Conservation (phyloP, 2,888 invertebrate species). For the Sympetrum striolatum region DNA sequence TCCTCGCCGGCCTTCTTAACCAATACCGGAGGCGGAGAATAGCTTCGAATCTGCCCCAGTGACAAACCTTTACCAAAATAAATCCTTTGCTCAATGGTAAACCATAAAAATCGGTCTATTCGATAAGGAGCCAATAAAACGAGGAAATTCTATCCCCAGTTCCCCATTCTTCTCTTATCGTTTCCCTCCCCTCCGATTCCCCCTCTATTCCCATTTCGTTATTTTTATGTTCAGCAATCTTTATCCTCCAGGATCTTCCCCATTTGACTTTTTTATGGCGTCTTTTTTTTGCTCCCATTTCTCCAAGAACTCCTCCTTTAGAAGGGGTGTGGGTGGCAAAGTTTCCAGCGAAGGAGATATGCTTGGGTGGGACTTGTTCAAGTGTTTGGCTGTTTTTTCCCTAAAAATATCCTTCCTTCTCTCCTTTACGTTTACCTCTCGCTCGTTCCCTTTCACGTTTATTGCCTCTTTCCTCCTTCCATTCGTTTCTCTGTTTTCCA, state of each 20-base stretch:
- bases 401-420: background rate
- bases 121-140: conserved; percentile 24
- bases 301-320: background rate
- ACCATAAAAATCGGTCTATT: conserved; percentile 17
- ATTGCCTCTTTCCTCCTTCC: background rate
- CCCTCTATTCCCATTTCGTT: background rate
- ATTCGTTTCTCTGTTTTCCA: background rate
- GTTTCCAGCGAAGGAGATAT: background rate
- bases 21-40: background rate
- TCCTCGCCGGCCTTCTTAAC: background rate
- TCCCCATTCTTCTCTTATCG: background rate
- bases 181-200: background rate
- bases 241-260: conserved; percentile 1
- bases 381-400: background rate
- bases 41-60: background rate
- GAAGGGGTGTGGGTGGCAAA: background rate
- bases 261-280: background rate
- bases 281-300: background rate
- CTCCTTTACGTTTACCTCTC: background rate
- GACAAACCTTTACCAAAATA: background rate
- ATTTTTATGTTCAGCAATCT: conserved; percentile 12
- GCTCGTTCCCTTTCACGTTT: background rate
- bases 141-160: background rate
- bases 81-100: conserved; percentile 10
- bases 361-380: background rate